Conservation (phyloP, 2,888 invertebrate genomes). For the Epinotia nisella region DNA sequence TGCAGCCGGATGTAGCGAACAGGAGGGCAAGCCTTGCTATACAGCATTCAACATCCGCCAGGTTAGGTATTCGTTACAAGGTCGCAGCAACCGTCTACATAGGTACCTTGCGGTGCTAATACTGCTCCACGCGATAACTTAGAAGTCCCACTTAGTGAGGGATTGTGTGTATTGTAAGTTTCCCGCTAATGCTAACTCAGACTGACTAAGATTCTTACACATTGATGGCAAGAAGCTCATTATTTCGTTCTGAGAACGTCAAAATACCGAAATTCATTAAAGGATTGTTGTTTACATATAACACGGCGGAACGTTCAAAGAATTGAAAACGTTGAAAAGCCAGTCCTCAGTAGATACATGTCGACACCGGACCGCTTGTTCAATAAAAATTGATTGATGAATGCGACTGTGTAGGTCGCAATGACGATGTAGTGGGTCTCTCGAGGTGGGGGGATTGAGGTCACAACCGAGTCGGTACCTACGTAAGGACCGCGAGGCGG, state of each 20-base stretch:
- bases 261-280: constrained; percentile 1
- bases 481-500: constrained; percentile 60
- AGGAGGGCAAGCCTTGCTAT: constrained; percentile 49
- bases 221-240: neutral
- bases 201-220: neutral
- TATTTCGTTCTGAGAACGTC: neutral
- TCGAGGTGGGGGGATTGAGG: constrained; percentile 67
- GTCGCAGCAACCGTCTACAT: constrained; percentile 48
- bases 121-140: constrained; percentile 8
- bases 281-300: neutral
- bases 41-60: constrained; percentile 59
- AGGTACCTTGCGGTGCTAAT: constrained; percentile 4
- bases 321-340: constrained; percentile 32
- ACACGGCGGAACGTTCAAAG: constrained; percentile 50
- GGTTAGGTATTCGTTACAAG: constrained; percentile 57
- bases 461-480: constrained; percentile 61
- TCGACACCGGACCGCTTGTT: constrained; percentile 51
- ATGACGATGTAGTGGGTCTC: constrained; percentile 53
- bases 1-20: constrained; percentile 42
- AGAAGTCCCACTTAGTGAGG: neutral
- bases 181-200: neutral
- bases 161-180: neutral
- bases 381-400: constrained; percentile 59
- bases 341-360: constrained; percentile 35
- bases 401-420: constrained; percentile 57